phyloP scores from a whole-genome alignment of 2,113 vertebrate genomes.

The Brienomyrus longianalis region DNA sequence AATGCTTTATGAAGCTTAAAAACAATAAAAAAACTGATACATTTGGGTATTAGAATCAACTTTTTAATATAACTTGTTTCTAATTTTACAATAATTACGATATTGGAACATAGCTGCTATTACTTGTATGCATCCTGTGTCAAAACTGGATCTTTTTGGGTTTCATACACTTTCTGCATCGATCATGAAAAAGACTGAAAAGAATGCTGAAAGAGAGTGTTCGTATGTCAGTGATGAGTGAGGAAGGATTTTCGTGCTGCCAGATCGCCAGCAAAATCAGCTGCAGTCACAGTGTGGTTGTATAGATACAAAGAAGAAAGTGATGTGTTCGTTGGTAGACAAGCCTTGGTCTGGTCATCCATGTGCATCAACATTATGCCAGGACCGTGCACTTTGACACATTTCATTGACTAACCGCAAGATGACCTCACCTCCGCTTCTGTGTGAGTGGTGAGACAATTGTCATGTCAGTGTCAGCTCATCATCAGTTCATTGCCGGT shows the following conservation, averaged over 20 bases:
- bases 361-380: neutral
- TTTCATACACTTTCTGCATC: neutral
- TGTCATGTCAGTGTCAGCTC: no score
- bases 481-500: no score
- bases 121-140: neutral
- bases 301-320: neutral
- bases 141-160: neutral
- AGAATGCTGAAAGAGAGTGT: neutral
- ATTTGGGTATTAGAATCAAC: neutral
- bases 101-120: neutral
- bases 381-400: neutral
- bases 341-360: neutral
- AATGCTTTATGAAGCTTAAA: no score
- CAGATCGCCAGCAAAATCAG: no score
- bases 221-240: neutral
- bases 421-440: no score
- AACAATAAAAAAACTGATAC: neutral
- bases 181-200: neutral
- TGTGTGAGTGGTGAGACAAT: no score
- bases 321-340: neutral
- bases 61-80: neutral
- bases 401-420: neutral
- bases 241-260: no score
- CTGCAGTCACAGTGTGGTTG: no score
- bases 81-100: neutral